phyloP scores from a whole-genome alignment of 2,888 invertebrate species.

The Cataglyphis livida region DNA sequence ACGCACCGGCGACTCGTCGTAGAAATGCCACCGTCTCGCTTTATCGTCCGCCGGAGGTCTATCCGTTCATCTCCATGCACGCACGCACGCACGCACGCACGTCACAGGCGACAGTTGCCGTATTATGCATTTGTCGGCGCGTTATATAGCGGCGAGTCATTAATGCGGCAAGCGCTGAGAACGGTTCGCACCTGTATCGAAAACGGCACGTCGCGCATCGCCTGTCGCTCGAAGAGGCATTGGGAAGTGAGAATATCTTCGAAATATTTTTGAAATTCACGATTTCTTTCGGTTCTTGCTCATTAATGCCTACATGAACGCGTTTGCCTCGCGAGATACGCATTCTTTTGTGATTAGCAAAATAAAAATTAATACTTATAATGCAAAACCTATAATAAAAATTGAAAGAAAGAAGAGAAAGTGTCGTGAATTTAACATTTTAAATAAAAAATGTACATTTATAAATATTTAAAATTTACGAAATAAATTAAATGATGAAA shows the following conservation, averaged over 20 bases:
- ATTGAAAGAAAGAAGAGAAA: neutral
- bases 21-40: conserved; percentile 73
- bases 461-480: neutral
- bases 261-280: conserved; percentile 22
- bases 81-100: conserved; percentile 38
- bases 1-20: conserved; percentile 61
- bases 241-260: conserved; percentile 21
- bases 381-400: neutral
- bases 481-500: neutral
- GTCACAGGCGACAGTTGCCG: conserved; percentile 32
- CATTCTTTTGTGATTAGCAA: neutral
- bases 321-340: neutral
- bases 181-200: conserved; percentile 55
- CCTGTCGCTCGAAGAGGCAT: conserved; percentile 29
- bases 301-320: conserved; percentile 22
- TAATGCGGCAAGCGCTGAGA: conserved; percentile 42
- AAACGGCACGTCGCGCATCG: conserved; percentile 22
- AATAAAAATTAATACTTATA: no score
- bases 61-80: conserved; percentile 46
- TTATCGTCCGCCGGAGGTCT: conserved; percentile 57
- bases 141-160: conserved; percentile 53
- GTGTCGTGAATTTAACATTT: neutral
- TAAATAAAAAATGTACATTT: neutral
- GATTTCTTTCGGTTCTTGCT: conserved; percentile 21
- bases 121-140: conserved; percentile 58